Conservation (phyloP, 2,888 invertebrate genomes). For the Teinopalpus imperialis region DNA sequence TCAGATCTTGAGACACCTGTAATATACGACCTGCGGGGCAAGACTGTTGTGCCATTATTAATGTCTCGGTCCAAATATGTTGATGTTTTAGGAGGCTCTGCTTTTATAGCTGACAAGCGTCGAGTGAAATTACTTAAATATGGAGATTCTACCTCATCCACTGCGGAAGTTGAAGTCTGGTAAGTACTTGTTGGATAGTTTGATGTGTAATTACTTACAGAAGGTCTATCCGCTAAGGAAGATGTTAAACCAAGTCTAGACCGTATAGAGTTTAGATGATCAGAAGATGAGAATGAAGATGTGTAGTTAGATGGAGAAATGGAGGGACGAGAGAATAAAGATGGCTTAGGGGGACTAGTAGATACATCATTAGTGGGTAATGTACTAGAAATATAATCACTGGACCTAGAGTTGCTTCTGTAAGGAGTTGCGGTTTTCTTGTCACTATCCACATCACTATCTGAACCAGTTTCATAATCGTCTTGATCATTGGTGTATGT, state of each 20-base stretch:
- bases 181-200: slow-evolving; percentile 54
- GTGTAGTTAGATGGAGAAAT: slow-evolving; percentile 57
- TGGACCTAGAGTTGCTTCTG: slow-evolving; percentile 63
- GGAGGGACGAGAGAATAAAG: slow-evolving; percentile 67
- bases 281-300: slow-evolving; percentile 62
- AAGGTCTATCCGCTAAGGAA: slow-evolving; percentile 60
- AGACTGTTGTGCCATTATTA: slow-evolving; percentile 62
- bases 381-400: slow-evolving; percentile 70
- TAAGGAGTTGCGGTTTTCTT: slow-evolving; percentile 62
- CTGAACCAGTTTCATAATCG: slow-evolving; percentile 87
- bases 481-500: slow-evolving; percentile 75
- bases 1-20: slow-evolving; percentile 62
- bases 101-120: slow-evolving; percentile 76
- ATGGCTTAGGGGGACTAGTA: slow-evolving; percentile 61
- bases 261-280: slow-evolving; percentile 82
- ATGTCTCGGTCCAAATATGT: slow-evolving; percentile 58
- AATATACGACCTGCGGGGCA: slow-evolving; percentile 65
- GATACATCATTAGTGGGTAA: slow-evolving; percentile 54
- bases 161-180: slow-evolving; percentile 60
- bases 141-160: slow-evolving; percentile 84
- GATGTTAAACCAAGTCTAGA: slow-evolving; percentile 80
- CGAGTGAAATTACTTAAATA: slow-evolving; percentile 87
- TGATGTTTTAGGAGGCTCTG: slow-evolving; percentile 56
- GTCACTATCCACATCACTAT: slow-evolving; percentile 84
- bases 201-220: slow-evolving; percentile 52